Percentiles rank a stretch among this genome's conserved stretches.
phyloP scores from a whole-genome alignment of 2,888 invertebrate species.

The Melanargia galathea region DNA sequence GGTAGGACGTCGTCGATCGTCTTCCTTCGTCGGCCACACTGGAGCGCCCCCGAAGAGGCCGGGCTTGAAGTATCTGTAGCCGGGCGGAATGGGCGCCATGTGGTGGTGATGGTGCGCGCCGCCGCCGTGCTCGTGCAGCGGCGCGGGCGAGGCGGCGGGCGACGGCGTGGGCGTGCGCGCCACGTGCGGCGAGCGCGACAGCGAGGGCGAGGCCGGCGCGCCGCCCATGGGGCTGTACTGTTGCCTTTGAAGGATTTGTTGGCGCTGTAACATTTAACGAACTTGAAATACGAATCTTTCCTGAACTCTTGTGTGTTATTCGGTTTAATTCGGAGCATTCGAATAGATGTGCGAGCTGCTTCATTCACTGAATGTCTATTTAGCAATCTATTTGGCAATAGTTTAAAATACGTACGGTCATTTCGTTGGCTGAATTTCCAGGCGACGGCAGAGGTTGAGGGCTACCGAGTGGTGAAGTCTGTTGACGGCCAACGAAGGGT shows the following conservation, averaged over 20 bases:
- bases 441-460: conserved; percentile 79
- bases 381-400: not conserved
- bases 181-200: conserved; percentile 82
- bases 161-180: conserved; percentile 75
- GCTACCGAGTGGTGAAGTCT: conserved; percentile 77
- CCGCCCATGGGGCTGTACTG: conserved; percentile 79
- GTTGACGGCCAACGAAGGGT: conserved; percentile 68
- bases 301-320: too few species aligned
- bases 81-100: conserved; percentile 79
- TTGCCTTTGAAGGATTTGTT: conserved; percentile 75
- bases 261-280: conserved; percentile 55
- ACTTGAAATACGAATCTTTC: not conserved
- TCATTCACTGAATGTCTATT: not conserved
- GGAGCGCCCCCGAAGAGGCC: conserved; percentile 86
- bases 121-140: conserved; percentile 55
- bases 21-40: conserved; percentile 81
- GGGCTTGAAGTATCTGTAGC: conserved; percentile 83
- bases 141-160: conserved; percentile 71
- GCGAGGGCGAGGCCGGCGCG: conserved; percentile 82
- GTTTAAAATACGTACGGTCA: conserved; percentile 60
- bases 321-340: too few species aligned
- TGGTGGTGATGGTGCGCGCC: conserved; percentile 74
- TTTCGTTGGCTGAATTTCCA: conserved; percentile 69
- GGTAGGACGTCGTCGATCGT: conserved; percentile 61
- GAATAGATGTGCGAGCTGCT: too few species aligned